phyloP scores from a whole-genome alignment of 2,888 invertebrate species.

The Noctua fimbriata region DNA sequence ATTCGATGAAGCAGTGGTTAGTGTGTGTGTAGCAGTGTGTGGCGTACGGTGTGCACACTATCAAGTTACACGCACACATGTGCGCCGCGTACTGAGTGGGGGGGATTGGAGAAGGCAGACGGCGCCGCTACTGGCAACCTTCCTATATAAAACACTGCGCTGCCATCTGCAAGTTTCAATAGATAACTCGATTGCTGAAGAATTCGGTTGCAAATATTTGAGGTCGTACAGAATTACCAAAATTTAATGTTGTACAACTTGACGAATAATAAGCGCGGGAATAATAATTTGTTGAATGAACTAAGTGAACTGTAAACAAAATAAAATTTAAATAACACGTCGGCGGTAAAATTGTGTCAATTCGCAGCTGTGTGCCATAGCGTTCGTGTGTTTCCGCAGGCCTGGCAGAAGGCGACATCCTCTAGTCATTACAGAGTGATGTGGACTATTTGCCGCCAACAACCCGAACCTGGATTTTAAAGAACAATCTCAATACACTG shows the following conservation, averaged over 20 bases:
- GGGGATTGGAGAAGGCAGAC: slow-evolving; percentile 69
- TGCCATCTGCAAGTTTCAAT: slow-evolving; percentile 90
- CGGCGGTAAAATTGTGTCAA: slow-evolving; percentile 79
- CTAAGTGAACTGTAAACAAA: slow-evolving; percentile 68
- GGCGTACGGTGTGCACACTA: slow-evolving; percentile 71
- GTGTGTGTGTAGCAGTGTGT: slow-evolving; percentile 69
- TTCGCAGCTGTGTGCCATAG: slow-evolving; percentile 72
- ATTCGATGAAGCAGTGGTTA: slow-evolving; percentile 63
- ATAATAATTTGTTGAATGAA: slow-evolving; percentile 77
- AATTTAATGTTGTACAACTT: slow-evolving; percentile 84
- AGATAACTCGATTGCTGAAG: slow-evolving; percentile 88
- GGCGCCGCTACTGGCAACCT: slow-evolving; percentile 79
- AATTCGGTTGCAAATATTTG: slow-evolving; percentile 85
- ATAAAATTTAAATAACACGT: slow-evolving; percentile 66
- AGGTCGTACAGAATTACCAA: slow-evolving; percentile 75
- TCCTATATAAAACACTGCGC: slow-evolving; percentile 88
- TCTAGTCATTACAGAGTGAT: slow-evolving; percentile 73
- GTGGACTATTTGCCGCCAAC: slow-evolving; percentile 79
- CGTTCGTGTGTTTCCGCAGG: slow-evolving; percentile 66
- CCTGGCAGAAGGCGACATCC: slow-evolving; percentile 56
- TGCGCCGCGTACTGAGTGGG: slow-evolving; percentile 63
- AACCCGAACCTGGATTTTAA: slow-evolving; percentile 85
- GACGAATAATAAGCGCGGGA: slow-evolving; percentile 83
- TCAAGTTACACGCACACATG: slow-evolving; percentile 64
- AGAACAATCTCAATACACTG: slow-evolving; percentile 76